Conservation (phyloP, 2,888 invertebrate species). For the Caenorhabditis doughertyi region DNA sequence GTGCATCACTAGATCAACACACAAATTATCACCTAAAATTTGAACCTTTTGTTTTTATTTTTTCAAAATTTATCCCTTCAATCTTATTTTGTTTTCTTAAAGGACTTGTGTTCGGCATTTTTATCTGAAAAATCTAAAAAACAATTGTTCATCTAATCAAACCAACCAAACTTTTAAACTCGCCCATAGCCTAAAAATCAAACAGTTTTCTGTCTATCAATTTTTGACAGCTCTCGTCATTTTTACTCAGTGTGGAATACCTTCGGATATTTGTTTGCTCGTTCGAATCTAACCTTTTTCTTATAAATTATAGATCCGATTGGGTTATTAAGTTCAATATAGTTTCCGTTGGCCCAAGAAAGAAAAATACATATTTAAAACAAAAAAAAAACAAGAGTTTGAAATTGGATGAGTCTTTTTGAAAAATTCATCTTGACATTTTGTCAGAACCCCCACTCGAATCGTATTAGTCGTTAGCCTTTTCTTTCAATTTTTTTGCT, state of each 20-base stretch:
- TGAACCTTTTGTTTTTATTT: slow-evolving; percentile 22
- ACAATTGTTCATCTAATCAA: background rate
- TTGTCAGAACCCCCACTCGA: no score
- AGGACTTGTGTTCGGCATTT: background rate
- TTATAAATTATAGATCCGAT: slow-evolving; percentile 23
- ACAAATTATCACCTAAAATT: slow-evolving; percentile 31
- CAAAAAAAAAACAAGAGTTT: background rate
- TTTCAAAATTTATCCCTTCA: slow-evolving; percentile 7
- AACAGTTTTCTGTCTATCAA: slow-evolving; percentile 22
- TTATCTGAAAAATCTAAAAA: background rate
- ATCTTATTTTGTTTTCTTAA: background rate
- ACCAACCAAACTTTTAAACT: background rate
- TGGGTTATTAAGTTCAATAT: background rate
- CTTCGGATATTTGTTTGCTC: slow-evolving; percentile 29
- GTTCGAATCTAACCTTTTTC: slow-evolving; percentile 16
- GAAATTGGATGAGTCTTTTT: background rate
- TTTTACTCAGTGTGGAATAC: background rate
- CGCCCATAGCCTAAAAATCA: background rate
- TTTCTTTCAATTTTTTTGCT: background rate
- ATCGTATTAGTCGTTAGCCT: background rate
- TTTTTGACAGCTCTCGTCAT: slow-evolving; percentile 39
- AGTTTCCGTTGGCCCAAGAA: background rate
- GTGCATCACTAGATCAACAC: slow-evolving; percentile 53
- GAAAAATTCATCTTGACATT: background rate
- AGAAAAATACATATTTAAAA: no score